Base-by-base conservation (phyloP, 2,888 invertebrate species). In the Drosophila nr. fundita region DNA sequence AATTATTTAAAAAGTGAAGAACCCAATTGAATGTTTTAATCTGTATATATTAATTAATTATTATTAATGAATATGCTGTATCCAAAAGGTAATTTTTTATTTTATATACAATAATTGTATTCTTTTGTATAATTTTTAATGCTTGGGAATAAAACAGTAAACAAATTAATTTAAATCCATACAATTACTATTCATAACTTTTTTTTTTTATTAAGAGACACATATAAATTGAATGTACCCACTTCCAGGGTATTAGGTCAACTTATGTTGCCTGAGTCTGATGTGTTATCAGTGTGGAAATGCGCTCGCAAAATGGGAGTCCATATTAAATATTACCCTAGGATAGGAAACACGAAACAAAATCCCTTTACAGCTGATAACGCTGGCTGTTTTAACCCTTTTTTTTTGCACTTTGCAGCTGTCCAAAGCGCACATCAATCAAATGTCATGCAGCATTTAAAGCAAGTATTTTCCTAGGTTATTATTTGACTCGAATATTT, bases 391-490 rank as follows among this genome's bases (percentile, higher is more conserved):
- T 38, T 32, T 8, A 15, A 15, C n/a, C 29, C 50, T 32, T 65
- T 70, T 65, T 70, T 60, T 83, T 71, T 82, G 71, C 79, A 78
- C 68, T 82, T 83, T 78, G 63, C 79, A 82, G 90, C 90, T 85
- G 88, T 82, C 85, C 79, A 57, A 61, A 60, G 68, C 29, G 52
- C 65, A 84, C 88, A 87, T 87, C 90, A 87, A 90, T 90, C 87
- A 87, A 90, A 89, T 76, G 87, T 82, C 90, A 85, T 66, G 80
- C 69, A 72, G 68, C 73, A 80, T 76, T 86, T 87, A 76, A 87
- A 84, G 89, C 87, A 80, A 75, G 72, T 68, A 67, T 80, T 65
- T 72, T 68, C 70, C 62, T 69, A 62, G 74, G 66, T 77, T 87
- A 87, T 77, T 80, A 80, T 83, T 64, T 68, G 80, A 75, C 61